Conservation (phyloP, 1,140 invertebrate genomes). For the Sarcophaga peregrina region DNA sequence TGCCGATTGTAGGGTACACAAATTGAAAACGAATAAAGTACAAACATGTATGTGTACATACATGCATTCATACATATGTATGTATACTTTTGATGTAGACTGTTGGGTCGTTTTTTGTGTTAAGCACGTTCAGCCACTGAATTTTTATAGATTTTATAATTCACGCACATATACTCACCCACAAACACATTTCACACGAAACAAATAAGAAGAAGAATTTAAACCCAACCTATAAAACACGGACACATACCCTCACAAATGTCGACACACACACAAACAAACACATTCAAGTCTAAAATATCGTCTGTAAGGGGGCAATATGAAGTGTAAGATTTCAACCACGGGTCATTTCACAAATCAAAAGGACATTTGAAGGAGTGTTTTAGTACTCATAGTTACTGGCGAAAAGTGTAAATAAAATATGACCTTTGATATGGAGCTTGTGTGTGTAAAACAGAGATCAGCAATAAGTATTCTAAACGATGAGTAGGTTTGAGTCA, state of each 20-base stretch:
- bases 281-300: not conserved
- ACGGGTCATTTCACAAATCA: too few species aligned
- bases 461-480: too few species aligned
- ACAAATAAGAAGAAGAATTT: not conserved
- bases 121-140: constrained; percentile 37
- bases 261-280: not conserved
- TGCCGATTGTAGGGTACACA: not conserved
- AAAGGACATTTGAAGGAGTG: too few species aligned
- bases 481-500: too few species aligned
- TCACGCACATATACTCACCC: constrained; percentile 24
- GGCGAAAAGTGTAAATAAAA: too few species aligned
- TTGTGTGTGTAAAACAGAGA: too few species aligned
- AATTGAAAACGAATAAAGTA: not conserved
- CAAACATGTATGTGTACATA: not conserved
- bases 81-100: too few species aligned
- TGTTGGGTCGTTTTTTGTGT: not conserved
- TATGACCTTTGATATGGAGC: too few species aligned
- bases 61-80: not conserved
- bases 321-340: too few species aligned
- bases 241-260: too few species aligned
- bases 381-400: too few species aligned
- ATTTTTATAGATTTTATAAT: constrained; percentile 41
- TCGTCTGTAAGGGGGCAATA: too few species aligned
- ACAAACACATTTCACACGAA: constrained; percentile 10
- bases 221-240: not conserved